Evolutionary conservation across 2,888 invertebrate genomes (phyloP).

Genomic region (Sepioteuthis lessoniana): DNA sequence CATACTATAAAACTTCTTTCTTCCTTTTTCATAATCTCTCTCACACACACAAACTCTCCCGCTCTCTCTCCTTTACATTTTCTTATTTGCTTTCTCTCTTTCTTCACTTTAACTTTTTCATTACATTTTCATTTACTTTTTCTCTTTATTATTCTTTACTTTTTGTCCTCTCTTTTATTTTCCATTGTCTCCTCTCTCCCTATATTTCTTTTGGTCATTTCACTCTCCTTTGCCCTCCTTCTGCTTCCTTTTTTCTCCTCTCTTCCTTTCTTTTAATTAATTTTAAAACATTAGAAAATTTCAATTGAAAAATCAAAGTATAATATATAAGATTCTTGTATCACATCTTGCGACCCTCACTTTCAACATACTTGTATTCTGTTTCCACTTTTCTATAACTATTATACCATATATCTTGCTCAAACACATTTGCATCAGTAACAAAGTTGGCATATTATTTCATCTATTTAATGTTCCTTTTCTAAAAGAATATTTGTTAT

Average conservation of each 20-base stretch:
- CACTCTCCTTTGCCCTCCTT: background rate
- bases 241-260: background rate
- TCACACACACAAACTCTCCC: too few species aligned
- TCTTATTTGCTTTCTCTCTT: background rate
- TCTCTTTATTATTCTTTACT: background rate
- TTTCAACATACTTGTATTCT: background rate
- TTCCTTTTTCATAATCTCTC: background rate
- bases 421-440: background rate
- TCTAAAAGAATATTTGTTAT: background rate
- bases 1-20: background rate
- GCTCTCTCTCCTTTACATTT: background rate
- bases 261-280: too few species aligned
- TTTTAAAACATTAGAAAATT: too few species aligned
- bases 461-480: background rate
- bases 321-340: background rate
- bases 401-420: background rate
- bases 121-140: background rate
- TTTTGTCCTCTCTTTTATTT: background rate
- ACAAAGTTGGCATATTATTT: background rate
- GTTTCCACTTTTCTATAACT: background rate
- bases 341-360: background rate
- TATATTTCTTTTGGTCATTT: background rate
- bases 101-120: background rate
- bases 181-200: background rate
- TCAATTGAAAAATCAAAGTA: background rate